Base-by-base conservation (phyloP, 2,113 vertebrate genomes). In the Notarius lentiginosus region DNA sequence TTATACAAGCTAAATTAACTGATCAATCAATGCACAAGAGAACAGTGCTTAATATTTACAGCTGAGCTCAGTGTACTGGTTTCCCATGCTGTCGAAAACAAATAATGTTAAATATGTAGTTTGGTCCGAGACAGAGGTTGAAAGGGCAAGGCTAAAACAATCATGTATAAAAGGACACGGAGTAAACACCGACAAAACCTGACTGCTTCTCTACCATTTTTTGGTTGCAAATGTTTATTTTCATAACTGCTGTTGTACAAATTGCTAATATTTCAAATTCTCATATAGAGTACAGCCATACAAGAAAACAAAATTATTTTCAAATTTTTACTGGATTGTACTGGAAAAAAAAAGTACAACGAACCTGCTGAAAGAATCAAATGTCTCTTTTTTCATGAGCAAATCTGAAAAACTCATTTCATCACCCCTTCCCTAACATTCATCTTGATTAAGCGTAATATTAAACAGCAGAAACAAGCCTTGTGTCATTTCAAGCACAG, bases 401-500 rank as follows among this genome's bases (percentile, higher is more conserved):
- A 55, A 83, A 77, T 68, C 84, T 56, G 20, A 82, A 82, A 63
- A 75, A 56, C 75, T 87, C 20, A 75, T 87, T 87, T 82, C 58
- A 75, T 82, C 68, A 75, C 58, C 49, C 22, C 60, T 77, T 34
- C 61, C 51, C 15, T 80, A 80, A 80, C 87, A 30, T 72, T 68
- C 58, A 27, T 72, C 58, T 73, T 65, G 76, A 82, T 76, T 85
- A 27, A n/a, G 61, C 55, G 60, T 88, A 86, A 86, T 79, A 68
- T 79, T 61, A 73, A 88, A 86, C 77, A 82, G 68, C 34, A 76
- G 81, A 88, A 83, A 83, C 83, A 72, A 70, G 86, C 63, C 61
- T 18, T 22, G 20, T 79, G 80, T 60, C 51, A 14, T 79, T 88
- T 83, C 27, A 56, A 86, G 55, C 11, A 6, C 80, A 53, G 24